Evolutionary conservation across 2,113 vertebrate species (phyloP).

Genomic region (Corythornis vintsioides): DNA sequence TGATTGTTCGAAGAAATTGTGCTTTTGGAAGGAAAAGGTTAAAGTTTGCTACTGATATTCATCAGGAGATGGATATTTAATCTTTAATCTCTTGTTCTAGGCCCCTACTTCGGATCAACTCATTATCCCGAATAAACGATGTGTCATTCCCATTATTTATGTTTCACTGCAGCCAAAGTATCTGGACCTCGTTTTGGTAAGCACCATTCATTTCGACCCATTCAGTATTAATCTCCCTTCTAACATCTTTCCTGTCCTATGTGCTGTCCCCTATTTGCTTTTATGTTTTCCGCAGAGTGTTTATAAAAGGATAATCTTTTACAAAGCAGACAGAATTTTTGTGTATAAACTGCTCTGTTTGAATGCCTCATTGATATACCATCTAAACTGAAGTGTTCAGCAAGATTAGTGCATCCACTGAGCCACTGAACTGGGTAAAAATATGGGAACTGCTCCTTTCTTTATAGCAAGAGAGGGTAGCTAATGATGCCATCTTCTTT

Average conservation of each 20-base stretch:
- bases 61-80: constrained; percentile 90
- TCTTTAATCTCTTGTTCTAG: constrained; percentile 89
- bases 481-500: constrained; percentile 72
- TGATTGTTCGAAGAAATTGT: constrained; percentile 71
- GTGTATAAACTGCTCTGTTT: constrained; percentile 84
- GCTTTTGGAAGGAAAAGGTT: constrained; percentile 88
- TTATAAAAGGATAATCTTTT: constrained; percentile 90
- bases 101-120: constrained; percentile 86
- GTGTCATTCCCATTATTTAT: constrained; percentile 91
- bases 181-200: constrained; percentile 85
- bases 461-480: constrained; percentile 71
- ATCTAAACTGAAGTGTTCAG: constrained; percentile 86
- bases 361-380: constrained; percentile 84
- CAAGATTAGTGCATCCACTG: constrained; percentile 81
- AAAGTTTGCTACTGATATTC: constrained; percentile 88
- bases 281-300: constrained; percentile 85
- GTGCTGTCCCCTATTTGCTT: constrained; percentile 83
- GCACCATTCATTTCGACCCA: constrained; percentile 84
- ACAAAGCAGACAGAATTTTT: constrained; percentile 87
- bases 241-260: constrained; percentile 89
- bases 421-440: constrained; percentile 79
- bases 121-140: constrained; percentile 89
- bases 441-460: constrained; percentile 75
- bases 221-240: constrained; percentile 89
- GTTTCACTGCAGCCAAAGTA: constrained; percentile 87